A percentile compares a stretch with the other conserved stretches of the same genome.
phyloP scores from a whole-genome alignment of 2,888 invertebrate genomes.

The Temnothorax unifasciatus region DNA sequence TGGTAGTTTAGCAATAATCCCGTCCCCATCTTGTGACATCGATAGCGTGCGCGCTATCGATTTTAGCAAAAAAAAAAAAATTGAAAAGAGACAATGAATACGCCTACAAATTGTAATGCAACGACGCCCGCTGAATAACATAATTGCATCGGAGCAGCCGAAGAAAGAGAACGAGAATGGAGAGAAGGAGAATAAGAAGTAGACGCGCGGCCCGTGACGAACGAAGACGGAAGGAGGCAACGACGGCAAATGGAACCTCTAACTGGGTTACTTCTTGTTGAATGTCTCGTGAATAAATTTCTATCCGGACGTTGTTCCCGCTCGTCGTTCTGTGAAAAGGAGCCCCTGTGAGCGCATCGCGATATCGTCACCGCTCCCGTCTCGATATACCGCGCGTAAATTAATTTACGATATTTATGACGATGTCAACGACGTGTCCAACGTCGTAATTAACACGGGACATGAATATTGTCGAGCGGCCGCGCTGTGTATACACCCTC shows the following conservation, averaged over 20 bases:
- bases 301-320: slow-evolving; percentile 57
- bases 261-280: slow-evolving; percentile 61
- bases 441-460: slow-evolving; percentile 10
- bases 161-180: no score
- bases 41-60: not conserved
- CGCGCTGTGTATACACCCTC: not conserved
- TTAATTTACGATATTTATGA: slow-evolving; percentile 35
- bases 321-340: slow-evolving; percentile 40
- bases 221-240: slow-evolving; percentile 31
- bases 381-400: not conserved
- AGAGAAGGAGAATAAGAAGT: not conserved
- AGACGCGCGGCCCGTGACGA: not conserved
- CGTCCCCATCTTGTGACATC: not conserved
- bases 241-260: slow-evolving; percentile 53
- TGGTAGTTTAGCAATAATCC: not conserved
- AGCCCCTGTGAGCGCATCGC: not conserved
- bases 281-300: slow-evolving; percentile 76
- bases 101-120: slow-evolving; percentile 39
- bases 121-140: slow-evolving; percentile 52
- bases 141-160: slow-evolving; percentile 29
- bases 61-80: not conserved
- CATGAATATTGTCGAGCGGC: not conserved
- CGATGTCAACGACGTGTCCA: not conserved
- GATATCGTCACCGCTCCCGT: not conserved
- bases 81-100: not conserved